Conservation (phyloP, 2,113 vertebrate genomes). For the Echinops telfairi region DNA sequence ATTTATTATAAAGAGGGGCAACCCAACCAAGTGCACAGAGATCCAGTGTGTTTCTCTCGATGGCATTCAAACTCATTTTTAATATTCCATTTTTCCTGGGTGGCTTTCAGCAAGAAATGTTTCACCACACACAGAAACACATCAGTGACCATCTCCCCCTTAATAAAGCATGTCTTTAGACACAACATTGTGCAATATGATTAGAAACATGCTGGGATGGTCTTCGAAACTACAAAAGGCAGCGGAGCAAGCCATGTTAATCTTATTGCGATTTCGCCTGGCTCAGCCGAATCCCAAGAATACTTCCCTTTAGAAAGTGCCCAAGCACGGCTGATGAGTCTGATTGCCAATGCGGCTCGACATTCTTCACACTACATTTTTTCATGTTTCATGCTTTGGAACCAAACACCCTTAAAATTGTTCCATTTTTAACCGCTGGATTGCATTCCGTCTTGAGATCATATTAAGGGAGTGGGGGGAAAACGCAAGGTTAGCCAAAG, state of each 20-base stretch:
- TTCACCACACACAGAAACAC: slow-evolving; percentile 50
- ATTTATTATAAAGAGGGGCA: slow-evolving; percentile 53
- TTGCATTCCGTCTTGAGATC: slow-evolving; percentile 75
- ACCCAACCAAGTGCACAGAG: background rate
- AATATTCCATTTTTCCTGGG: slow-evolving; percentile 41
- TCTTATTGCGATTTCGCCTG: slow-evolving; percentile 39
- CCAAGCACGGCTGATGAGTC: slow-evolving; percentile 48
- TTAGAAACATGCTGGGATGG: slow-evolving; percentile 3
- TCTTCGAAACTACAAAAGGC: slow-evolving; percentile 50
- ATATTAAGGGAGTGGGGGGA: background rate
- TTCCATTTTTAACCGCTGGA: slow-evolving; percentile 76
- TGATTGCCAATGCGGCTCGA: background rate
- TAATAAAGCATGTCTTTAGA: slow-evolving; percentile 63
- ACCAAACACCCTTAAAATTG: slow-evolving; percentile 62
- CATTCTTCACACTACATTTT: slow-evolving; percentile 67
- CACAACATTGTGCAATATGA: slow-evolving; percentile 47
- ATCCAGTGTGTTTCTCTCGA: slow-evolving; percentile 37
- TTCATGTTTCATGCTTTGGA: slow-evolving; percentile 75
- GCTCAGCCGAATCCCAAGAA: slow-evolving; percentile 44
- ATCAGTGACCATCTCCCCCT: slow-evolving; percentile 45
- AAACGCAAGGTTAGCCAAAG: slow-evolving; percentile 9
- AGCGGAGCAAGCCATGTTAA: slow-evolving; percentile 64
- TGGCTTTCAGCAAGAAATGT: slow-evolving; percentile 49
- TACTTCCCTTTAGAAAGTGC: slow-evolving; percentile 63
- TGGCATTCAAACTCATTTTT: slow-evolving; percentile 40